A percentile compares a stretch with the other conserved stretches of the same genome.
phyloP scores from a whole-genome alignment of 2,888 invertebrate genomes.

The Sericinus montela region DNA sequence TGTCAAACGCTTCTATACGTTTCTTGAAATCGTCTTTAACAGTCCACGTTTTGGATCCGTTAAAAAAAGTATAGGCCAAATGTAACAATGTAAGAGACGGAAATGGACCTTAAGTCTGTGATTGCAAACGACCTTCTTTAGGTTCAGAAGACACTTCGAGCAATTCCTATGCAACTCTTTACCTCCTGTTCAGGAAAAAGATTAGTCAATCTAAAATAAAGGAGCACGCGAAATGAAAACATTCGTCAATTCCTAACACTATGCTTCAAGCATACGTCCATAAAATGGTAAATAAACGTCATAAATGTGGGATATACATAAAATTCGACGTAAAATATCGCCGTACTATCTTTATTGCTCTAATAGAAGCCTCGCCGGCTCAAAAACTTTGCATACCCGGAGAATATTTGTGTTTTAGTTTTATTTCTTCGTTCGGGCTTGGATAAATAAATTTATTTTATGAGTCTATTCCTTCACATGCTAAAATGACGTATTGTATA shows the following conservation, averaged over 20 bases:
- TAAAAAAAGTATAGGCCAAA: too few relatives aligned
- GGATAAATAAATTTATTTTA: conserved; percentile 9
- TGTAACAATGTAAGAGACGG: too few relatives aligned
- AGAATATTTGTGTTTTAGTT: conserved; percentile 1
- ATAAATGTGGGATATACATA: conserved; percentile 20
- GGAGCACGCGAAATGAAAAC: too few relatives aligned
- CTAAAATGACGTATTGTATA: not conserved
- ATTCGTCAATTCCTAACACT: not conserved
- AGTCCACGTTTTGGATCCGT: too few relatives aligned
- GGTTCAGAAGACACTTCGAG: too few relatives aligned
- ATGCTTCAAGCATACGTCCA: conserved; percentile 9
- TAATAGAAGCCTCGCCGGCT: conserved; percentile 22
- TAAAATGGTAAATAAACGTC: conserved; percentile 23
- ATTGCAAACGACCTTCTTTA: too few relatives aligned
- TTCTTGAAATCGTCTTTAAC: too few relatives aligned
- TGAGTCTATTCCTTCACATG: not conserved
- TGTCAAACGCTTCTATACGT: too few relatives aligned
- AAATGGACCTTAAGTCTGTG: too few relatives aligned
- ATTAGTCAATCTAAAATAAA: too few relatives aligned
- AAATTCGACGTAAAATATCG: conserved; percentile 21
- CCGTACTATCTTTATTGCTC: conserved; percentile 22
- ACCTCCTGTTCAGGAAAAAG: too few relatives aligned
- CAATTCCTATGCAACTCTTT: too few relatives aligned
- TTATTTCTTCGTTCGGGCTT: conserved; percentile 1
- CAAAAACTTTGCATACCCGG: conserved; percentile 20